Base-by-base conservation (phyloP, 2,113 vertebrate species). In the Elephantulus edwardii region DNA sequence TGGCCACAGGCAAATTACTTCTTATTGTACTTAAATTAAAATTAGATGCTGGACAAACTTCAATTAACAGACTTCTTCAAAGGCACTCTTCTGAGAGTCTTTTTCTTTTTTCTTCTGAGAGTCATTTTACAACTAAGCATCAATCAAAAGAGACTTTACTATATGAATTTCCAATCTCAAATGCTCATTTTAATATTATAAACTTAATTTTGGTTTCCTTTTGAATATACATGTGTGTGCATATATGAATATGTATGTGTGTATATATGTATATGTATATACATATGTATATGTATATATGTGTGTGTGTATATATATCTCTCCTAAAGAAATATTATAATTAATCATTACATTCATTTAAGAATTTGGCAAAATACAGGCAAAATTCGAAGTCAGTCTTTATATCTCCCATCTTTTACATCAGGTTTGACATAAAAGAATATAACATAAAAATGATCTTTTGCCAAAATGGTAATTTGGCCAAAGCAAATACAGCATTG, bases 391-490 rank as follows among this genome's bases (percentile, higher is more conserved):
- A 85, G 68, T 93, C 33, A 83, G 2, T 78, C 71, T 66, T 88
- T 26, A 72, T 54, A 16, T 86, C 56, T 89, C 91, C 30, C 74
- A 2, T 82, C 24, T 64, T 77, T 33, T 4, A 83, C 16, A 86
- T 66, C 8, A 50, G 6, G 87, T 91, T n/a, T 83, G 64, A 74
- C 35, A 60, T 62, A 62, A 1, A 86, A 85, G 94, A 95, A 76
- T 58, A 6, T 33, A 90, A 83, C 66, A 22, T 33, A 50, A 14
- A 95, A 95, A 82, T 48, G 26, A 71, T 86, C 88, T 80, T 72
- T 86, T 92, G 26, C 54, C 86, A 93, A 93, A 89, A 35, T 56
- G 35, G 22, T 58, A 84, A 91, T 83, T 92, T 58, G 89, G 42
- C 30, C 85, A 94, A 91, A 54, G 75, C 33, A 89, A 95, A 85